Percentiles rank a stretch among this genome's conserved stretches.
Conservation (phyloP, 2,797 vertebrate genomes). For the Neomorphus geoffroyi region DNA sequence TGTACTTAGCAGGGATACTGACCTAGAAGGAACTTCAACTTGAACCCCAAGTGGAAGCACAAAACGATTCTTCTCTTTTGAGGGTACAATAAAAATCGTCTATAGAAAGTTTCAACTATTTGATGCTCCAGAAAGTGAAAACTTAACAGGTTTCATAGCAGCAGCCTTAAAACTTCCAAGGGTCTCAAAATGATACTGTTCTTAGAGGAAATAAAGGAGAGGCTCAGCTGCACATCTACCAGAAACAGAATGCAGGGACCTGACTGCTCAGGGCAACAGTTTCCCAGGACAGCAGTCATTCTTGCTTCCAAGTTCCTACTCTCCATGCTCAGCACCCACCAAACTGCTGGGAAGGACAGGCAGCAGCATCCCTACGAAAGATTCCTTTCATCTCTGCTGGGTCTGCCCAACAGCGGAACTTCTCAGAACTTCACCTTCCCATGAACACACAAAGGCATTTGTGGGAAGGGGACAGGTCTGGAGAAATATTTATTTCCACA, state of each 20-base stretch:
- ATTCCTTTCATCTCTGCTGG: background rate
- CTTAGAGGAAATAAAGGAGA: background rate
- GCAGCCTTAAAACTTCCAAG: constrained; percentile 11
- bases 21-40: constrained; percentile 55
- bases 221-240: background rate
- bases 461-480: background rate
- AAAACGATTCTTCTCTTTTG: constrained; percentile 32
- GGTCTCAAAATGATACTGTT: background rate
- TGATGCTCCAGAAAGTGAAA: constrained; percentile 42
- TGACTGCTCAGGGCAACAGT: background rate
- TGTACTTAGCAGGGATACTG: constrained; percentile 52
- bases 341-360: background rate
- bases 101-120: constrained; percentile 1
- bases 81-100: constrained; percentile 8
- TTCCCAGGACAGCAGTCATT: background rate
- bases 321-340: fast-evolving
- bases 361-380: background rate
- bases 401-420: background rate
- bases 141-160: constrained; percentile 26
- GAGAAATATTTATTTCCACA: background rate
- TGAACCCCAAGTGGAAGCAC: constrained; percentile 40
- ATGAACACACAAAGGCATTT: background rate
- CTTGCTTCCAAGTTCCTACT: background rate
- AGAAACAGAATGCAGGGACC: background rate
- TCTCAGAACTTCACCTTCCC: background rate